phyloP scores from a whole-genome alignment of 2,113 vertebrate species.

The Pionites leucogaster region DNA sequence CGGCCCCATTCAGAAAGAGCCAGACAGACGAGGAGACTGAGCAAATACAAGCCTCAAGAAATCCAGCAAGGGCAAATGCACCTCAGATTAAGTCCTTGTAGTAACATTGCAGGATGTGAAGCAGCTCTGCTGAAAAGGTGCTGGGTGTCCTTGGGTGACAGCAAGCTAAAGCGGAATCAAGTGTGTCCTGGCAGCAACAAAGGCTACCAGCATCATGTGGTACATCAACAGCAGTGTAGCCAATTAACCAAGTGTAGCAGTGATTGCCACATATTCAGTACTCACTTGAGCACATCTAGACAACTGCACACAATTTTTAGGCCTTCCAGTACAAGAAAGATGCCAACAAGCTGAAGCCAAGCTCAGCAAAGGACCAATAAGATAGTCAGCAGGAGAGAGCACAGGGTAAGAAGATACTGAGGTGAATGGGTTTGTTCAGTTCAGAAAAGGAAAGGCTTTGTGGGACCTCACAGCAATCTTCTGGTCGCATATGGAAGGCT shows the following conservation, averaged over 20 bases:
- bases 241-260: background rate
- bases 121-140: background rate
- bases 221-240: background rate
- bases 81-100: background rate
- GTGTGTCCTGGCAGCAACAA: background rate
- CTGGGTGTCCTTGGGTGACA: background rate
- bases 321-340: background rate
- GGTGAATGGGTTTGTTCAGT: background rate
- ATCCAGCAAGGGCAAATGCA: background rate
- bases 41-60: background rate
- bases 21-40: background rate
- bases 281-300: background rate
- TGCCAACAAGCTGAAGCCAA: background rate
- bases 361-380: background rate
- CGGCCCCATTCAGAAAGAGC: background rate
- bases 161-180: background rate
- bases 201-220: background rate
- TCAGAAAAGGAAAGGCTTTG: background rate
- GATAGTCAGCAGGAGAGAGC: background rate
- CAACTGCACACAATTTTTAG: background rate
- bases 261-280: background rate
- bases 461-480: background rate
- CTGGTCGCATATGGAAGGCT: background rate
- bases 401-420: background rate
- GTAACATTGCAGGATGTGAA: background rate